A percentile compares a stretch with the other conserved stretches of the same genome.
These are phyloP conservation scores for Ciconia nigra DNA, from an alignment of 2,797 vertebrate species.

Conservation along the genomic window DNA sequence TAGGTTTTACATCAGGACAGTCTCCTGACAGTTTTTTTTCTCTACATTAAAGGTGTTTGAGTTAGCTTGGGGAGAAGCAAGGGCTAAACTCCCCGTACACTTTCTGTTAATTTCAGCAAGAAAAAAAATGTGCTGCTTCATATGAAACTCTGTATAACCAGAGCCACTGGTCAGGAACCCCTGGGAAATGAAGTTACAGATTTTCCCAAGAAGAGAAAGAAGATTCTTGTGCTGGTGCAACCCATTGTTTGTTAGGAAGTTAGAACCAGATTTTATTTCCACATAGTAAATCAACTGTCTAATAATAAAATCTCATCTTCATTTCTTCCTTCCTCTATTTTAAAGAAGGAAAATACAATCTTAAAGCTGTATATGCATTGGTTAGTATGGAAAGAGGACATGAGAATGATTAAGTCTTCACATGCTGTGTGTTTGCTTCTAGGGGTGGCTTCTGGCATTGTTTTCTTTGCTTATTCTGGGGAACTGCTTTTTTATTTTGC, in stretches of 20 bases:
- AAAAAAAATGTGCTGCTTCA: not conserved
- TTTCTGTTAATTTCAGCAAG: constrained; percentile 4
- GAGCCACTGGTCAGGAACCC: not conserved
- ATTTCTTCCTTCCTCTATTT: constrained; percentile 11
- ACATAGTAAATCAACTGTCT: not conserved
- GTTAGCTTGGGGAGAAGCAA: not conserved
- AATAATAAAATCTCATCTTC: constrained; percentile 10
- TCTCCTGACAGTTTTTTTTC: constrained; percentile 8
- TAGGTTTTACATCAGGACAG: not conserved
- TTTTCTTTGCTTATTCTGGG: constrained; percentile 25
- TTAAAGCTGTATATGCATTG: not conserved
- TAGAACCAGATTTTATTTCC: constrained; percentile 27
- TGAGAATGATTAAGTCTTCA: constrained; percentile 6
- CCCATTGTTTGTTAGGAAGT: not conserved
- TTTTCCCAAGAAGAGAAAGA: not conserved
- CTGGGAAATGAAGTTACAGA: not conserved
- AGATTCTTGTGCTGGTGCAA: not conserved
- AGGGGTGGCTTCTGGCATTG: not conserved
- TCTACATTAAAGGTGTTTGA: not conserved
- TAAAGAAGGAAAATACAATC: not conserved
- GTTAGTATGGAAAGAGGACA: not conserved
- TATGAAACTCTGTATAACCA: not conserved
- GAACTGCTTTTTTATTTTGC: constrained; percentile 46
- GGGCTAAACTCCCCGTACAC: not conserved
- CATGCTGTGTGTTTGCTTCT: constrained; percentile 29